phyloP scores from a whole-genome alignment of 1,140 invertebrate species.

The Euschistus heros region DNA sequence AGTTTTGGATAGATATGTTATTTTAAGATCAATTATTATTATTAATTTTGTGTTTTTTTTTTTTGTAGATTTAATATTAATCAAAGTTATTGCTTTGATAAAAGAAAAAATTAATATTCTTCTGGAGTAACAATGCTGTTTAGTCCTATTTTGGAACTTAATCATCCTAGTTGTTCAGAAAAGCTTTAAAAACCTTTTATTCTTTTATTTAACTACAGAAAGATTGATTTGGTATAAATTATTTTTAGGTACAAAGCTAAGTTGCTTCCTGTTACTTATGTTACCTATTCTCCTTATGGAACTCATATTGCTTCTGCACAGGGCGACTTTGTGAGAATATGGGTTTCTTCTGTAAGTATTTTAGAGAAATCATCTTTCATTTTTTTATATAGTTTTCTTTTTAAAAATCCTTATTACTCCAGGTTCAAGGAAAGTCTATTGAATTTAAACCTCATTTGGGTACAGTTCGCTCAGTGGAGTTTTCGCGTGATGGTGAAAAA shows the following conservation, averaged over 20 bases:
- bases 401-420: background rate
- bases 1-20: no score
- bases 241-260: constrained; percentile 19
- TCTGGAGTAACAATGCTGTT: no score
- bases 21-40: no score
- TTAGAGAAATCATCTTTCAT: background rate
- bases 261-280: constrained; percentile 19
- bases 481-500: constrained; percentile 62
- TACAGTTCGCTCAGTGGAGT: constrained; percentile 67
- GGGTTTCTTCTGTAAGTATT: constrained; percentile 64
- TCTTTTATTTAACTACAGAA: no score
- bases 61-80: no score
- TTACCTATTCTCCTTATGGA: constrained; percentile 20
- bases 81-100: no score
- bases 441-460: constrained; percentile 71
- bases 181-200: no score
- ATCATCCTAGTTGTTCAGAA: no score
- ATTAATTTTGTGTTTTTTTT: no score
- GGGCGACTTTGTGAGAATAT: constrained; percentile 72
- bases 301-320: constrained; percentile 41
- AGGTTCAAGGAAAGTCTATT: constrained; percentile 46
- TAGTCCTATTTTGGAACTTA: no score
- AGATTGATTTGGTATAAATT: background rate
- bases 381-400: background rate
- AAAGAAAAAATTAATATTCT: no score